Base-by-base conservation (phyloP, 2,113 vertebrate genomes). In the Rhinogobius similis region DNA sequence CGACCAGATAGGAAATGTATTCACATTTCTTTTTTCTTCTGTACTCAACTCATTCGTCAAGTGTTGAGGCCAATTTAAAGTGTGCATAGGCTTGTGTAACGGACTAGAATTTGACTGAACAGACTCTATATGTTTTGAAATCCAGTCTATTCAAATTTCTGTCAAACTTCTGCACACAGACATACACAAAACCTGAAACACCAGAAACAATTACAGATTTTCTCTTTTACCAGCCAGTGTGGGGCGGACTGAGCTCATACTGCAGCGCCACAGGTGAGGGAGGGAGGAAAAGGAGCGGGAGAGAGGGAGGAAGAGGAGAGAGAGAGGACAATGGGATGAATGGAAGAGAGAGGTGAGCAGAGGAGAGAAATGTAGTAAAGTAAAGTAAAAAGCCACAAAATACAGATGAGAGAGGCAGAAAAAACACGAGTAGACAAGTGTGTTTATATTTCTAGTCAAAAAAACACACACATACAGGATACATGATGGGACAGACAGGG, bases 191-290 rank as follows among this genome's bases (percentile, higher is more conserved):
- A 39, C 16, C 5, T 44, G 43, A 44, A 44, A 44, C 6, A 14
- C 13, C 18, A 16, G 14, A 44, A 44, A 44, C 46, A n/a, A 48
- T 8, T n/a, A n/a, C 18, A 48, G 18, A 20, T 20, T 20, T 48
- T n/a, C 20, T n/a, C 18, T 48, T 48, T 48, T 48, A 48, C 3
- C 43, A 18, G 44, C 3, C 44, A 46, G 5, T 48, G 18, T 48
- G 18, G 18, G 18, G 20, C 16, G 18, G 18, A 9, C 9, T 65
- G 87, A 87, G 86, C 78, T 88, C 85, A 88, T 87, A 84, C 84
- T 90, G 88, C 85, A 87, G 87, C 73, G 87, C 67, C 75, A 83
- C 81, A 82, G 65, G 27, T 0, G 68, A 71, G 65, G 70, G 68
- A 64, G 75, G 55, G 27, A 21, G 56, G 23, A 38, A 10, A 20